Evolutionary conservation across 2,797 vertebrate genomes (phyloP).

Genomic region (Bryconaethiops microstoma): DNA sequence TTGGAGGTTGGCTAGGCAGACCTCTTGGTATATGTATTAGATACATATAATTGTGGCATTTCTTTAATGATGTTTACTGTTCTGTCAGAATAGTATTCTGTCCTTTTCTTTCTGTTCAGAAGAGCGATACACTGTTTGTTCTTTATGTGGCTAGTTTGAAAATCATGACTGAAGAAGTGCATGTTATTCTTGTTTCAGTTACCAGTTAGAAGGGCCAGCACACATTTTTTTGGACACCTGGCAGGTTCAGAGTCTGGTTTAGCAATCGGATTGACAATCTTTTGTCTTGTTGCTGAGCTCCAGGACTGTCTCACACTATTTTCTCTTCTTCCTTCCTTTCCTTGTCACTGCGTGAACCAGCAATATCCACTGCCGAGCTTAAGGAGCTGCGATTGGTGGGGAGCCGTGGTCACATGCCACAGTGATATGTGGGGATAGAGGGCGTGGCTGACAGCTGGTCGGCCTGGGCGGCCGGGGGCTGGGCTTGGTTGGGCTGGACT

Average conservation of each 20-base stretch:
- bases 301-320: slow-evolving; percentile 30
- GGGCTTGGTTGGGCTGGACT: slow-evolving; percentile 37
- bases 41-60: slow-evolving; percentile 11
- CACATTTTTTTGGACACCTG: neutral
- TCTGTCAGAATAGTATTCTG: neutral
- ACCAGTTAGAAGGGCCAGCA: slow-evolving; percentile 9
- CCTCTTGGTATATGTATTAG: slow-evolving; percentile 1
- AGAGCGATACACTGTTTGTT: neutral
- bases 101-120: neutral
- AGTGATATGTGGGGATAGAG: slow-evolving; percentile 68
- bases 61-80: slow-evolving; percentile 12
- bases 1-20: slow-evolving; percentile 34
- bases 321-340: slow-evolving; percentile 49
- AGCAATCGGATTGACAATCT: slow-evolving; percentile 38
- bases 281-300: slow-evolving; percentile 40
- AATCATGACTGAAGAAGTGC: neutral
- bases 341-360: slow-evolving; percentile 59
- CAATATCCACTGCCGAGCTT: slow-evolving; percentile 57
- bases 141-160: slow-evolving; percentile 1
- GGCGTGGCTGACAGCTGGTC: slow-evolving; percentile 46
- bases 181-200: neutral
- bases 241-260: neutral
- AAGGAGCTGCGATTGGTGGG: slow-evolving; percentile 66
- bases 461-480: slow-evolving; percentile 2
- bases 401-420: slow-evolving; percentile 71